Percentiles rank a stretch among this genome's conserved stretches.
Evolutionary conservation across 2,888 invertebrate species (phyloP).

Genomic region (Idaea aversata): DNA sequence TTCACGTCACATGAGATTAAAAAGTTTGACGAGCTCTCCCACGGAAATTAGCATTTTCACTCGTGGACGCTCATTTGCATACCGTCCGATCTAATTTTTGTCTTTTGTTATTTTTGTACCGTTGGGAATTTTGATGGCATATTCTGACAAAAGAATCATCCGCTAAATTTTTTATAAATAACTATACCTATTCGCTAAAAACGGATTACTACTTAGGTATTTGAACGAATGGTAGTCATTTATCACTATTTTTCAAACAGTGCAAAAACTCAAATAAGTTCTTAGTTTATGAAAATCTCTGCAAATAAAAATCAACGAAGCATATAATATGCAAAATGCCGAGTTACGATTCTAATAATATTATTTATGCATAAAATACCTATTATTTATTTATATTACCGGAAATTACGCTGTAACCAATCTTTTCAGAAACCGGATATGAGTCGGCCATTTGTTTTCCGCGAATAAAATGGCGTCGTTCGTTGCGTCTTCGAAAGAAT

Average conservation of each 20-base stretch:
- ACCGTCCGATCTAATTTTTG: slow-evolving; percentile 56
- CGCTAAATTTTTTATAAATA: no score
- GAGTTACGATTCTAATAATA: slow-evolving; percentile 9
- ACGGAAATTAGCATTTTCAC: slow-evolving; percentile 78
- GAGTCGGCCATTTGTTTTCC: slow-evolving; percentile 65
- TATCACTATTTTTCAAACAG: no score
- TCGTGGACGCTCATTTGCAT: slow-evolving; percentile 70
- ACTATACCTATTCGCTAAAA: no score
- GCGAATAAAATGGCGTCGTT: slow-evolving; percentile 59
- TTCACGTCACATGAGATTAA: slow-evolving; percentile 79
- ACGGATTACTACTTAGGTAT: no score
- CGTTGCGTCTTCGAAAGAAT: slow-evolving; percentile 66
- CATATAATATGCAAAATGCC: neutral
- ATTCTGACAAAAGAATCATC: slow-evolving; percentile 7
- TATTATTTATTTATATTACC: slow-evolving; percentile 48
- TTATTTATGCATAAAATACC: slow-evolving; percentile 20
- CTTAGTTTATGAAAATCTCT: neutral
- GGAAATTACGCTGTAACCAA: slow-evolving; percentile 61
- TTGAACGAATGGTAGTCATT: no score
- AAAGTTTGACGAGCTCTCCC: slow-evolving; percentile 76
- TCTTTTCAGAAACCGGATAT: slow-evolving; percentile 31
- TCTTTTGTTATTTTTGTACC: slow-evolving; percentile 45
- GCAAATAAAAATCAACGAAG: neutral
- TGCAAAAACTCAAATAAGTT: no score
- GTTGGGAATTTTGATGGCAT: slow-evolving; percentile 25